Evolutionary conservation across 2,797 vertebrate species (phyloP).

Genomic region (Halcyon smyrnensis): DNA sequence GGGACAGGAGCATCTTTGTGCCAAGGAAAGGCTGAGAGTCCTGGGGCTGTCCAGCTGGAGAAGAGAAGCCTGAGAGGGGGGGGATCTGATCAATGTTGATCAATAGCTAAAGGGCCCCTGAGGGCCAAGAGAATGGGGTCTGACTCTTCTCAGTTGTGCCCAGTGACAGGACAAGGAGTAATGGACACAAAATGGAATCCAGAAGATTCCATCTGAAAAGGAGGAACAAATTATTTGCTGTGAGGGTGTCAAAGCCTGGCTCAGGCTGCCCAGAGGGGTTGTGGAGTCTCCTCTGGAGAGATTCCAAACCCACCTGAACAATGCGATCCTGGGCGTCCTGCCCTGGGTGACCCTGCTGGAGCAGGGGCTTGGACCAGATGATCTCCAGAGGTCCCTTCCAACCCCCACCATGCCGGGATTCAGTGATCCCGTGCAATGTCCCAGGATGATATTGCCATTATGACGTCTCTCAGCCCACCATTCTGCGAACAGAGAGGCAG

Average conservation of each 20-base stretch:
- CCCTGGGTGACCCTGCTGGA: neutral
- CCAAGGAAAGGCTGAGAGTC: too few relatives aligned
- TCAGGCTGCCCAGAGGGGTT: neutral
- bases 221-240: neutral
- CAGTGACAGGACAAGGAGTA: neutral
- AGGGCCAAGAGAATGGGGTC: neutral
- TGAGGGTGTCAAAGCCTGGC: too few relatives aligned
- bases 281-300: neutral
- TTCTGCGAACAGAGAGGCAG: neutral
- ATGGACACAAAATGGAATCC: neutral
- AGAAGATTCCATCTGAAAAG: neutral
- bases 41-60: too few relatives aligned
- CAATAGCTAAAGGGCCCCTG: neutral
- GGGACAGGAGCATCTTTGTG: too few relatives aligned
- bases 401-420: neutral
- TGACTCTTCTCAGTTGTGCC: neutral
- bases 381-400: neutral
- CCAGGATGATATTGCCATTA: rapidly evolving
- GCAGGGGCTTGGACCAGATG: neutral
- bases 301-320: neutral
- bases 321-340: neutral
- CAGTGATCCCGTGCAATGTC: neutral
- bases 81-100: neutral
- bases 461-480: too few relatives aligned
- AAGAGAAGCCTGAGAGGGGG: neutral